A percentile compares a stretch with the other conserved stretches of the same genome.
phyloP scores from a whole-genome alignment of 2,113 vertebrate genomes.

The Neoarius graeffei region DNA sequence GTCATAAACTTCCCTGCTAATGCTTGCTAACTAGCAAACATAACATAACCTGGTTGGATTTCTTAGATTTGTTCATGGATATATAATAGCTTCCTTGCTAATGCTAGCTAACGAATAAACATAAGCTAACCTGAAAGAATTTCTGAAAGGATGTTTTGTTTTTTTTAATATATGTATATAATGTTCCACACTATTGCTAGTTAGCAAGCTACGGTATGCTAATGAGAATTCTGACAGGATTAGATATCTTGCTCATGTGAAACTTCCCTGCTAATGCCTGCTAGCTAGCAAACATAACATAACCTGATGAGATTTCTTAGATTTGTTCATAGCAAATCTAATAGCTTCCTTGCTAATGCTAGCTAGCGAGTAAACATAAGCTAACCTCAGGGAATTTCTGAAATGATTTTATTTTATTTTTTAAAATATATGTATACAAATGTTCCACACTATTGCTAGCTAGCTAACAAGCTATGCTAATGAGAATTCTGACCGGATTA shows the following conservation, averaged over 20 bases:
- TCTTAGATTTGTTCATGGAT: not conserved
- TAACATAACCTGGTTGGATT: not conserved
- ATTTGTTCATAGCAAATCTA: too few relatives aligned
- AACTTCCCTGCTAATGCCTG: not conserved
- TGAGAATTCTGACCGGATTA: too few relatives aligned
- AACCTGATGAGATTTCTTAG: too few relatives aligned
- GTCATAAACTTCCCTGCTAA: not conserved
- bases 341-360: too few relatives aligned
- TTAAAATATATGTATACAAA: too few relatives aligned
- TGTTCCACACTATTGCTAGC: not conserved
- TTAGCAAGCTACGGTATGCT: too few relatives aligned
- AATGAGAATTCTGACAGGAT: not conserved
- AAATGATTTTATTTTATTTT: not conserved
- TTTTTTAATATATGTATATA: too few relatives aligned
- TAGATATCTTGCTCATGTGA: not conserved
- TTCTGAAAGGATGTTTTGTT: not conserved
- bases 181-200: too few relatives aligned
- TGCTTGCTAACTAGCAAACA: not conserved
- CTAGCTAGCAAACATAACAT: not conserved
- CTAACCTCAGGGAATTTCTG: not conserved
- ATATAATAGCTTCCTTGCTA: not conserved
- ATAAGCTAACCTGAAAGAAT: not conserved
- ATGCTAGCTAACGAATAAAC: not conserved
- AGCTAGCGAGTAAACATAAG: not conserved
- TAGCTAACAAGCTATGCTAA: not conserved